Conservation (phyloP, 2,113 vertebrate genomes). For the Mixornis gularis region DNA sequence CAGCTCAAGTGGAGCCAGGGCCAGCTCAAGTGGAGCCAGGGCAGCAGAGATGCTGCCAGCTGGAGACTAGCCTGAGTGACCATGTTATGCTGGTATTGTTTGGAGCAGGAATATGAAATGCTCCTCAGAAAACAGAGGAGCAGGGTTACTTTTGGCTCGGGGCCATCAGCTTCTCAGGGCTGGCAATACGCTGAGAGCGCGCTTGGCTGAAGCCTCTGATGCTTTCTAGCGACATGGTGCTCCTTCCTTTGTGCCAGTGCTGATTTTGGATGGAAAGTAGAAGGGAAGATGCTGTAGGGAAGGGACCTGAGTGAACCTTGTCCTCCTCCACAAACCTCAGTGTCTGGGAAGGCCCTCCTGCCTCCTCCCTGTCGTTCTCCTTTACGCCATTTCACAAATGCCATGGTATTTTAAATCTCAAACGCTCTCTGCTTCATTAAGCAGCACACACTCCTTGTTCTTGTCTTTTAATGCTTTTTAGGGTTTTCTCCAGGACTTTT, state of each 20-base stretch:
- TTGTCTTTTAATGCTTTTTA: constrained; percentile 64
- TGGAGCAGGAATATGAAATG: neutral
- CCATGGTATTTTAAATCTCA: neutral
- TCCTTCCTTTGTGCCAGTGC: neutral
- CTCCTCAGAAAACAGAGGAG: neutral
- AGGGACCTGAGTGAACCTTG: neutral
- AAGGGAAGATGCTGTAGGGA: neutral
- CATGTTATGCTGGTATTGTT: neutral
- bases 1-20: rapidly evolving
- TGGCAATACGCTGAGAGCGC: rapidly evolving
- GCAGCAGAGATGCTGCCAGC: neutral
- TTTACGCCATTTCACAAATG: neutral
- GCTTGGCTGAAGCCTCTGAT: neutral
- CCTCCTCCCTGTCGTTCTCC: neutral
- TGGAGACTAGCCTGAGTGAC: neutral
- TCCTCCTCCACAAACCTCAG: neutral
- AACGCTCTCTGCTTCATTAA: neutral
- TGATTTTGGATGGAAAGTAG: neutral
- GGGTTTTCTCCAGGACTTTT: constrained; percentile 69
- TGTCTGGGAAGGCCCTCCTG: neutral
- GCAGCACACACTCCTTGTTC: constrained; percentile 49
- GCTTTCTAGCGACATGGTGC: neutral
- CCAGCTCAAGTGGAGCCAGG: rapidly evolving
- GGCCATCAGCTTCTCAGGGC: neutral
- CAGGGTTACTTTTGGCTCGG: neutral